Evolutionary conservation across 2,888 invertebrate species (phyloP).

Genomic region (Amphipoea oculea): DNA sequence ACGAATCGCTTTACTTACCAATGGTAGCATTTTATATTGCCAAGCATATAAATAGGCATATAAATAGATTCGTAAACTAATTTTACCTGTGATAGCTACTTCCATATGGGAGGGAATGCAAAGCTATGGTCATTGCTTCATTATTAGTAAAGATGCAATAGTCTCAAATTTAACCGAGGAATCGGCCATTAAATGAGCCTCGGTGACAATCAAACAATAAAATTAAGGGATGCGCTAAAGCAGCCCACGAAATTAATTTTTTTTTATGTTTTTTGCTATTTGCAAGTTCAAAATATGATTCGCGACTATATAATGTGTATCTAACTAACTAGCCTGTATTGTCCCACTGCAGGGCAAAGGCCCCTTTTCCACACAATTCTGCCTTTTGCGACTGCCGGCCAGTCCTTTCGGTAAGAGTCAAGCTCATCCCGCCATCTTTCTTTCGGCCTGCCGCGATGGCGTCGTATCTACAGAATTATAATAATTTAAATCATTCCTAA

Average conservation of each 20-base stretch:
- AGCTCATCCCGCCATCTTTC: no score
- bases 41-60: not conserved
- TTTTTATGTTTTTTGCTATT: not conserved
- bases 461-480: not conserved
- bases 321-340: no score
- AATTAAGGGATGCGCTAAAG: not conserved
- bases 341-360: no score
- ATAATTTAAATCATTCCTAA: not conserved
- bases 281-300: not conserved
- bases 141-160: no score
- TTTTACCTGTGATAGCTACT: not conserved
- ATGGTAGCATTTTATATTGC: not conserved
- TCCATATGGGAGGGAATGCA: not conserved
- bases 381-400: no score
- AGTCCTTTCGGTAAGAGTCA: no score
- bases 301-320: not conserved
- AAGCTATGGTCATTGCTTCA: not conserved
- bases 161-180: not conserved
- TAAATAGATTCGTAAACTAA: not conserved
- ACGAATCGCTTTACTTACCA: not conserved
- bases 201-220: not conserved
- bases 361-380: no score
- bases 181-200: not conserved
- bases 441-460: no score
- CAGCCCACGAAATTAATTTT: not conserved